Evolutionary conservation across 2,797 vertebrate genomes (phyloP).

Genomic region (Scolopax rusticola): DNA sequence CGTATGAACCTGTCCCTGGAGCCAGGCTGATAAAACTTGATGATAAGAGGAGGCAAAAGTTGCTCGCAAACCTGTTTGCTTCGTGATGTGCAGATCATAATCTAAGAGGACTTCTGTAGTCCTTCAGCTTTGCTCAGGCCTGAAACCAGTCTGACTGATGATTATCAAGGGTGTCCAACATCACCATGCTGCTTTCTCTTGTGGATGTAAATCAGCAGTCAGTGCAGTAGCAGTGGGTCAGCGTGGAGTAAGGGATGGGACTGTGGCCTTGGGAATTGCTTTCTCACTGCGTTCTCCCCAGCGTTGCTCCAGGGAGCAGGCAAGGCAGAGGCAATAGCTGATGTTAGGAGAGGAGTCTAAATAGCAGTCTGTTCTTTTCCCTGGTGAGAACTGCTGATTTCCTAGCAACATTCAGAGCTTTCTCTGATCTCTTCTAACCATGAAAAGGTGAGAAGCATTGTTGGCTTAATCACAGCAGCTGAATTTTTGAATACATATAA

Average conservation of each 20-base stretch:
- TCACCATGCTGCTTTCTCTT: conserved; percentile 24
- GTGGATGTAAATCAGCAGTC: conserved; percentile 27
- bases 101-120: conserved; percentile 4
- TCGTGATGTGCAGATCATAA: not conserved
- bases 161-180: not conserved
- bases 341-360: not conserved
- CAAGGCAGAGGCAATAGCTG: not conserved
- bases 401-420: conserved; percentile 31
- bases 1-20: not conserved
- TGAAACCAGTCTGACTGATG: conserved; percentile 32
- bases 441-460: not conserved
- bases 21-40: conserved; percentile 21
- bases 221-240: not conserved
- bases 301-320: not conserved
- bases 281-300: not conserved
- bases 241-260: not conserved
- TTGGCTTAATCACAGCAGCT: not conserved
- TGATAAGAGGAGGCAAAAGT: conserved; percentile 3
- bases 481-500: not conserved
- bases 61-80: conserved; percentile 56
- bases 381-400: conserved; percentile 35
- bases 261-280: not conserved
- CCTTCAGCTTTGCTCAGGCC: not conserved
- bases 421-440: not conserved
- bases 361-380: not conserved